Percentiles rank a stretch among this genome's conserved stretches.
These are phyloP conservation scores for Cottoperca gobio DNA, from an alignment of 2,797 vertebrate genomes.

Conservation along the genomic window DNA sequence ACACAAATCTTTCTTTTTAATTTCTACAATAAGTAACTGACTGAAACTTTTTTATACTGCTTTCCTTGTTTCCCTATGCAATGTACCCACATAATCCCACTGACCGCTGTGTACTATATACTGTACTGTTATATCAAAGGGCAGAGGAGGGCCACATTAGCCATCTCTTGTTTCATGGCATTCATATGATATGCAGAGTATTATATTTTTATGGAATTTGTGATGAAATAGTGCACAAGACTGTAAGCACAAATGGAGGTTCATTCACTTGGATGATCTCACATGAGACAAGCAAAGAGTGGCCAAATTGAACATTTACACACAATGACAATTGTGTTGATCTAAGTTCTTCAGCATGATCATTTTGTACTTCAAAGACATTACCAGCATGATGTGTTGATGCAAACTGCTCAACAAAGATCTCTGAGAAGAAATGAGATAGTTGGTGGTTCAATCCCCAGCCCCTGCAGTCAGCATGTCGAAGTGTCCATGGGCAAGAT, in stretches of 20 bases:
- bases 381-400: too few relatives aligned
- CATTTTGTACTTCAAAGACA: not conserved
- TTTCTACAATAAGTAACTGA: too few relatives aligned
- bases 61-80: constrained; percentile 45
- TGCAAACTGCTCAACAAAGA: too few relatives aligned
- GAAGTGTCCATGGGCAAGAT: too few relatives aligned
- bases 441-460: too few relatives aligned
- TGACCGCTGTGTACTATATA: constrained; percentile 26
- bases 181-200: not conserved
- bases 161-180: not conserved
- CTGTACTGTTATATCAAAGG: not conserved
- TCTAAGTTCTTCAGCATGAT: not conserved
- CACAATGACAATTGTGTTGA: too few relatives aligned
- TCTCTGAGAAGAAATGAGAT: too few relatives aligned
- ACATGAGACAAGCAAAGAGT: not conserved
- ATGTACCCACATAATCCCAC: constrained; percentile 15
- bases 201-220: not conserved
- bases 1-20: not conserved
- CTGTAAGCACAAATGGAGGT: not conserved
- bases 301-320: not conserved
- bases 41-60: not conserved
- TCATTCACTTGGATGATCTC: not conserved
- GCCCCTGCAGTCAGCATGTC: too few relatives aligned
- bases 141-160: not conserved
- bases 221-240: not conserved